Evolutionary conservation across 2,888 invertebrate genomes (phyloP).

Genomic region (Andrena camellia): DNA sequence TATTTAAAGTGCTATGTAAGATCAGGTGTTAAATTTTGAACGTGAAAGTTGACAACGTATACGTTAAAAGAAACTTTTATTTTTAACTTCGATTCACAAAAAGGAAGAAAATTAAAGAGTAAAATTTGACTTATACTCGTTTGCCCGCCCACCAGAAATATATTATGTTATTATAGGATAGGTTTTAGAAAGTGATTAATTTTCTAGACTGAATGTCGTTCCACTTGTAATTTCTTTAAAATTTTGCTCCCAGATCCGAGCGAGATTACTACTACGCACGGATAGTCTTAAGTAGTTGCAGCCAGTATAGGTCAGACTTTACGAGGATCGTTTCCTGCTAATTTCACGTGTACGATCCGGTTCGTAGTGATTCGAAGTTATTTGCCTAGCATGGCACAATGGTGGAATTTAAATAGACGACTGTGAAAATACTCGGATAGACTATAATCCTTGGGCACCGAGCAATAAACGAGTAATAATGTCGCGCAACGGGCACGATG

Average conservation of each 20-base stretch:
- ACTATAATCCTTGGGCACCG: neutral
- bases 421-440: neutral
- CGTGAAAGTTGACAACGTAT: no score
- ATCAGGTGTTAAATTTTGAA: no score
- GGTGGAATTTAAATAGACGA: neutral
- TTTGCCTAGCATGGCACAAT: neutral
- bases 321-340: neutral
- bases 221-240: no score
- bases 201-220: no score
- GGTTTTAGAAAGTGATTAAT: no score
- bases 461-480: constrained; percentile 5
- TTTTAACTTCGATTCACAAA: no score
- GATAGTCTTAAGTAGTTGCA: constrained; percentile 17
- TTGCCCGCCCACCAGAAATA: neutral
- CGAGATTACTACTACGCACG: neutral
- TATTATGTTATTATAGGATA: neutral
- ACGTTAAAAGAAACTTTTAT: no score
- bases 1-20: no score
- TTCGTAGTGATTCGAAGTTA: neutral
- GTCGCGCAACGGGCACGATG: neutral
- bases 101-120: no score
- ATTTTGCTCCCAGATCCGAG: neutral
- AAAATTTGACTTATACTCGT: no score
- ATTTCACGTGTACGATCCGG: neutral
- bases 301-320: constrained; percentile 20